Evolutionary conservation across 2,888 invertebrate species (phyloP).

Genomic region (Diachrysia chrysitis): DNA sequence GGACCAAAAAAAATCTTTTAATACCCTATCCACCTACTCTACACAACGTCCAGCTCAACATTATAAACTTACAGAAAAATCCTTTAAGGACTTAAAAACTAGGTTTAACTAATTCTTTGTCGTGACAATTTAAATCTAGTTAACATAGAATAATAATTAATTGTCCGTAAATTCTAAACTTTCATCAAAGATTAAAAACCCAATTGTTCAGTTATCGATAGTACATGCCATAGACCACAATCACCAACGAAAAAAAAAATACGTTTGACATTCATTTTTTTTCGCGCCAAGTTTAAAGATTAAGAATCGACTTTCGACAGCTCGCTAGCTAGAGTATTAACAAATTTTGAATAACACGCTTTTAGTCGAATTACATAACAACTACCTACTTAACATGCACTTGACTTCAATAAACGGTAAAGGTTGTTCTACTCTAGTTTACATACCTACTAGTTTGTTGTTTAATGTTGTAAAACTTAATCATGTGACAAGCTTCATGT

Average conservation of each 20-base stretch:
- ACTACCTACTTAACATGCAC: constrained; percentile 42
- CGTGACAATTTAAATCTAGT: no score
- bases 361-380: constrained; percentile 41
- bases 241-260: constrained; percentile 8
- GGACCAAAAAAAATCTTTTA: no score
- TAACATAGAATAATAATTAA: no score
- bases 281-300: constrained; percentile 14
- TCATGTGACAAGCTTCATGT: constrained; percentile 24
- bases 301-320: no score
- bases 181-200: no score
- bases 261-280: background rate
- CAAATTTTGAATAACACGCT: no score
- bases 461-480: background rate
- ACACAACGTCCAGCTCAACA: no score
- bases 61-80: background rate
- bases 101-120: no score
- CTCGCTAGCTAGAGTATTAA: no score
- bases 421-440: constrained; percentile 32
- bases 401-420: constrained; percentile 48
- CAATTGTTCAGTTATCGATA: background rate
- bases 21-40: no score
- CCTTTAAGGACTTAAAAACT: background rate
- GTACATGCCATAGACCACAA: background rate
- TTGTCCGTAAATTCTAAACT: no score
- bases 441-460: background rate